Base-by-base conservation (phyloP, 2,113 vertebrate genomes). In the Pseudopipra pipra region DNA sequence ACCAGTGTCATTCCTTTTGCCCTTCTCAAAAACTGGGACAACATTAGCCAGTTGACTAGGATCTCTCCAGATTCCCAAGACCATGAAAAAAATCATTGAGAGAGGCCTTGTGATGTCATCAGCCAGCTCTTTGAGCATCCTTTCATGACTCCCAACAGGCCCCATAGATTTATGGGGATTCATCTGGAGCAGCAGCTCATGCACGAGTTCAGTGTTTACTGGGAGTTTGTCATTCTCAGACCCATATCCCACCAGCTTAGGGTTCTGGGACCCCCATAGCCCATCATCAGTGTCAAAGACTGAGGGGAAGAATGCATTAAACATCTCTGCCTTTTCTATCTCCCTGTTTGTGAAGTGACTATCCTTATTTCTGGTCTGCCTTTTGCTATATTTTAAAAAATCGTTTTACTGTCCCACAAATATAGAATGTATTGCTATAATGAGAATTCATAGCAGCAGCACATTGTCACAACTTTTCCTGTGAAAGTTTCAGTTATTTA, bases 291-390 rank as follows among this genome's bases (percentile, higher is more conserved):
- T 44, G 10, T 14, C 52, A 28, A 75, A 82, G 44, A 46, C 23
- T 12, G 33, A 54, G 12, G n/a, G 0, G 0, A 52, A 59, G 14
- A 59, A 66, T 51, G 22, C 0, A 0, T 46, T 44, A 33, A 81
- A 30, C 5, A 33, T 7, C 23, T 59, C 52, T 52, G 11, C 8
- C 51, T 44, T 67, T 1, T 46, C 33, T 74, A 3, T 67, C 46
- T 39, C 12, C 19, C 28, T 67, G 8, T 46, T 54, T 52, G 4
- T 61, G 33, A 39, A 20, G 46, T 25, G 16, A 52, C 2, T 4
- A 46, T 67, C 8, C 46, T 59, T 52, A 61, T 39, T 61, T 67
- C 52, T 61, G 10, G 20, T 67, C 23, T 75, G 10, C 7, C 17
- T 75, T 82, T 59, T 54, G 6, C 23, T 39, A 5, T 12, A 25